Base-by-base conservation (phyloP, 2,113 vertebrate genomes). In the Epinephelus lanceolatus region DNA sequence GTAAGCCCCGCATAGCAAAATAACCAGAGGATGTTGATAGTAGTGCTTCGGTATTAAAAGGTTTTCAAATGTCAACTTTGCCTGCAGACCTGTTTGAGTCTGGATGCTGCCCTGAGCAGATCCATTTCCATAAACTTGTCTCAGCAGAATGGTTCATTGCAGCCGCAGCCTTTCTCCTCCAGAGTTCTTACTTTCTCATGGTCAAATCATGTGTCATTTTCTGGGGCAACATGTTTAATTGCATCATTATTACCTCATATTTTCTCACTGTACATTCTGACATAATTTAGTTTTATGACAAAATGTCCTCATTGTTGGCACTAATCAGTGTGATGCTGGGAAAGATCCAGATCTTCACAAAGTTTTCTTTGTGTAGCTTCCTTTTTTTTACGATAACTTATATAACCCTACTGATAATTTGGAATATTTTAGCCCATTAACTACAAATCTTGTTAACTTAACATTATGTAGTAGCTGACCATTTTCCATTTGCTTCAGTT, bases 1-100 rank as follows among this genome's bases (percentile, higher is more conserved):
- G 98, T 99, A 96, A 94, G 84, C 61, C n/a, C 77, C 18, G 21
- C 23, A 3, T 59, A 72, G 66, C 11, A 8, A 65, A 66, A 53
- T 25, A 47, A 27, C 56, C 56, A 9, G 3, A 57, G 74, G 76
- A 71, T 57, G 69, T 63, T 66, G 45, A 56, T 59, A 30, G 40
- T 59, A 51, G 25, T 4, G 18, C 59, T 59, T 37, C 0, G 1
- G 11, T 56, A 21, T 60, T 42, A 27, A 66, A 30, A 74, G 49
- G 45, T 76, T 84, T 80, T 5, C 15, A 53, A 42, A 82, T 71
- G 63, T 83, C 76, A 76, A 3, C 4, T 18, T 27, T 67, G 49
- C 86, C 88, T 60, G 77, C 52, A 76, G 76, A 71, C 17, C 53
- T 63, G n/a, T 88, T 84, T 88, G 88, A 86, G 80, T 86, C 78